phyloP scores from a whole-genome alignment of 2,797 vertebrate species.

The Toxotes lorentzi region DNA sequence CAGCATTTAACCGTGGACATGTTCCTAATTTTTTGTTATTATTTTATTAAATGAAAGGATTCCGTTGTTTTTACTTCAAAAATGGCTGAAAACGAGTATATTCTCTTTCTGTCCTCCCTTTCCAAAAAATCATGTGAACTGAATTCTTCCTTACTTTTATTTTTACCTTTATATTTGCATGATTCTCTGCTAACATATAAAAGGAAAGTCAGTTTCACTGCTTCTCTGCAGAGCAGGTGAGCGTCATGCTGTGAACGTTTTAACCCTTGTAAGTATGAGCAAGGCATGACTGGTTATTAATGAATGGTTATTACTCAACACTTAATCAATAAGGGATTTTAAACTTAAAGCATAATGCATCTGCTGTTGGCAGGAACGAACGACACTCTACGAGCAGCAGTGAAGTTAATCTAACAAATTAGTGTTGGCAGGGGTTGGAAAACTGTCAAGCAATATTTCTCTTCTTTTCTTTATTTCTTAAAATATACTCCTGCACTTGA shows the following conservation, averaged over 20 bases:
- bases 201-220: neutral
- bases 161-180: neutral
- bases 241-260: conserved; percentile 45
- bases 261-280: conserved; percentile 32
- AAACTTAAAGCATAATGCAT: neutral
- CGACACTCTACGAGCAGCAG: neutral
- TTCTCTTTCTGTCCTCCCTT: neutral
- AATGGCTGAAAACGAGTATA: neutral
- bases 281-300: conserved; percentile 7
- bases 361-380: conserved; percentile 15
- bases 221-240: conserved; percentile 15
- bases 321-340: conserved; percentile 10
- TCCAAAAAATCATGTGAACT: neutral
- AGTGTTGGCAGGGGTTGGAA: neutral
- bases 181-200: neutral
- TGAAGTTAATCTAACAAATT: conserved; percentile 8
- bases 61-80: neutral
- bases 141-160: neutral
- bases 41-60: neutral
- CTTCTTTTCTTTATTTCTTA: neutral
- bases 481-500: conserved; percentile 11
- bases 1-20: conserved; percentile 21
- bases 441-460: neutral
- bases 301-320: conserved; percentile 1
- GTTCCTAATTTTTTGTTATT: neutral